Evolutionary conservation across 2,888 invertebrate genomes (phyloP), one percentile per base, ranked within the genome.

Genomic region (Euproctis similis): DNA sequence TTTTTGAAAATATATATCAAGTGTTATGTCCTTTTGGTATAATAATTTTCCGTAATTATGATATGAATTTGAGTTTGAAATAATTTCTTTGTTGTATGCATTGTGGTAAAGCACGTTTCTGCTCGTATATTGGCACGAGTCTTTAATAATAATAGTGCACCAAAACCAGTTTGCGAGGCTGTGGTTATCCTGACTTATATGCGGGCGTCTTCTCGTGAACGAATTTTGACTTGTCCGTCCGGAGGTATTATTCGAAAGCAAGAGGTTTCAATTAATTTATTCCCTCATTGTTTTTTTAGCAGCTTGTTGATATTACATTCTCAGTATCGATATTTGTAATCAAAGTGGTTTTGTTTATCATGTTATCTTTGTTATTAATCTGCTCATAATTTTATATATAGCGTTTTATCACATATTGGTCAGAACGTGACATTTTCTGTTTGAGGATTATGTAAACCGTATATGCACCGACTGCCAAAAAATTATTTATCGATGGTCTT

Each of bases 131-230:
- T 75, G 77, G 82, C 82, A 82, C 80, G 82, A 82, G 78, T 69
- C 75, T 70, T 71, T 75, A 81, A 80, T 82, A 84, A 82, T 84
- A 81, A 81, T 82, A 81, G 77, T 80, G 77, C 74, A 78, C 75
- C 59, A 46, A 73, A 84, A 82, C 82, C 81, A 64, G 82, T 84
- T 84, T 81, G 73, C 75, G 66, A 69, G 74, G 5, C 21, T 73
- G 75, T 65, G 73, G 75, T 78, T 73, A 75, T 80, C 76, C 80
- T 68, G 77, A 60, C 65, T 65, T 67, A 68, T 59, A 75, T 77
- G 73, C 80, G 78, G 75, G 74, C 67, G 63, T 63, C 68, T 73
- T 68, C 69, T 70, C 67, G 52, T 56, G 54, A 58, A 65, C 65
- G 53, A 69, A 73, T 67, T 68, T 64, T 37, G 61, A 58, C 47